Percentiles rank a stretch among this genome's conserved stretches.
These are phyloP conservation scores for Ditylenchus dipsaci DNA, from an alignment of 1,140 invertebrate genomes.

Conservation along the genomic window DNA sequence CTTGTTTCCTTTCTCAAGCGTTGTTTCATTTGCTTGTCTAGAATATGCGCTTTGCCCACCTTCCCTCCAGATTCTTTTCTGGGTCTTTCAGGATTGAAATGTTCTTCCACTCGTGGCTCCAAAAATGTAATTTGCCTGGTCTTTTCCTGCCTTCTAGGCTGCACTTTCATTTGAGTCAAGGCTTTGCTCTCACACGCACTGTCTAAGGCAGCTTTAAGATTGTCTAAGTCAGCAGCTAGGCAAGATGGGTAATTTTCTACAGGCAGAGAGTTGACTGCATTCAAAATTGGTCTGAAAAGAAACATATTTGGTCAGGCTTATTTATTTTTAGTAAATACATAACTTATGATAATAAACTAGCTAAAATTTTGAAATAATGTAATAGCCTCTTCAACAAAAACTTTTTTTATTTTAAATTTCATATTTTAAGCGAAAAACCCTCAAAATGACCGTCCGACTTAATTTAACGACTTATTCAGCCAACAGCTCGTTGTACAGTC, in stretches of 20 bases:
- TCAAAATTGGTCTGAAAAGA: slow-evolving; percentile 4
- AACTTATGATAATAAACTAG: no score
- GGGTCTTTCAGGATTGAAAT: slow-evolving; percentile 26
- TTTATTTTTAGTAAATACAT: no score
- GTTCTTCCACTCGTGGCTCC: slow-evolving; percentile 29
- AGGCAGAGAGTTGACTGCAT: not conserved
- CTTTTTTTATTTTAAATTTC: no score
- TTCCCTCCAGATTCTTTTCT: not conserved
- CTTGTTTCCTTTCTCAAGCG: slow-evolving; percentile 16
- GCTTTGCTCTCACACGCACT: not conserved
- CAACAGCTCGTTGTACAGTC: no score
- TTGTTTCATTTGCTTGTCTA: slow-evolving; percentile 15
- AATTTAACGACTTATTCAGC: no score
- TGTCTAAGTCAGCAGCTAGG: not conserved
- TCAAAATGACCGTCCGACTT: no score
- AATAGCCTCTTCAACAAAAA: no score
- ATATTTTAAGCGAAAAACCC: no score
- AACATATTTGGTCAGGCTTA: not conserved
- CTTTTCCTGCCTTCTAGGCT: not conserved
- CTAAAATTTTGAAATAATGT: no score
- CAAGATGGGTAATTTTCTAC: not conserved
- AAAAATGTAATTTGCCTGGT: not conserved
- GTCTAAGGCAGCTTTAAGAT: not conserved
- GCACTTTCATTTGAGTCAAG: not conserved
- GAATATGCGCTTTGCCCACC: slow-evolving; percentile 12